Base-by-base conservation (phyloP, 1,140 invertebrate species). In the Alviniconcha marisindica region DNA sequence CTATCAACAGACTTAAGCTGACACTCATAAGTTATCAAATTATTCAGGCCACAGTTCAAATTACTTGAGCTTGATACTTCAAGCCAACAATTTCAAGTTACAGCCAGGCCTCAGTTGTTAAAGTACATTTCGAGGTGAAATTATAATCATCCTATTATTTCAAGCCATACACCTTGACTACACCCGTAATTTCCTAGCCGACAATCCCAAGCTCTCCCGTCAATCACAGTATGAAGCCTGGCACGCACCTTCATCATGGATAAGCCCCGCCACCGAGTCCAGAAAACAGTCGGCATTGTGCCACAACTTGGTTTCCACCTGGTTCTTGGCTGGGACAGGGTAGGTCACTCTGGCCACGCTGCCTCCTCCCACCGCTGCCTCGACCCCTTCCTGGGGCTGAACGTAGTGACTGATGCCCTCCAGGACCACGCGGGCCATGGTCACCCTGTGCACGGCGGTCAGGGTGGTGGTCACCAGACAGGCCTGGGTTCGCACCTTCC, bases 401-500 rank as follows among this genome's bases (percentile, higher is more conserved):
- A 79, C 54, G 31, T 42, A 42, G 33, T 14, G 21, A 38, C 77
- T 31, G 3, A 63, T 40, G 28, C 51, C 77, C 77, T 79, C 77
- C 77, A 63, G n/a, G n/a, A 79, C 31, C 12, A 15, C 31, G 31
- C 21, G 36, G 7, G 56, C 77, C 77, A 63, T 18, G 31, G 15
- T 24, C 48, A n/a, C 4, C 38, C 38, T 38, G 38, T 63, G 77
- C 33, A 42, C 28, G 4, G 77, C 36, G 28, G 77, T 79, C 51
- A 79, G 24, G 28, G 36, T 63, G 14, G 15, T 40, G 33, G n/a
- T 1, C 3, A 63, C 77, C 38, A 40, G 31, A 15, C 51, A 38
- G 24, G 77, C 54, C 42, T 42, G 42, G 18, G 54, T 18, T 38
- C 77, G 42, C 77, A 79, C 77, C 48, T 63, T 79, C 24, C 77